These are phyloP conservation scores for Drosophila grimshawi DNA, from an alignment of 1,140 invertebrate species.

Conservation along the genomic window DNA sequence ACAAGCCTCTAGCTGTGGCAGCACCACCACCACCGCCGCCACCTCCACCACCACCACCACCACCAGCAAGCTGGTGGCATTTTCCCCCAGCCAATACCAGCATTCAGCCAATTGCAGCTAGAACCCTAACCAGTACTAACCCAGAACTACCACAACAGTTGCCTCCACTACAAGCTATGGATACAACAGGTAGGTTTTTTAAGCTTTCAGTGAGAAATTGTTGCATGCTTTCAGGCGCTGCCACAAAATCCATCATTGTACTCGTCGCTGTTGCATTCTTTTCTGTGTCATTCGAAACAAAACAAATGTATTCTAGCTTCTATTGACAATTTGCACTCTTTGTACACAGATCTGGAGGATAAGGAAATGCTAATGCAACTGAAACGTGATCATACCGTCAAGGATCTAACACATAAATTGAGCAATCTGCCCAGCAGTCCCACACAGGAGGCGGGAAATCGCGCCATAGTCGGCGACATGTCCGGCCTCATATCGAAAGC, in stretches of 20 bases:
- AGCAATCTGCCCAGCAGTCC: slow-evolving; percentile 88
- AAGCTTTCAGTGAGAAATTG: slow-evolving; percentile 18
- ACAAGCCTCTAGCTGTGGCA: slow-evolving; percentile 41
- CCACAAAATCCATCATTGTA: background rate
- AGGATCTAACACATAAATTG: slow-evolving; percentile 94
- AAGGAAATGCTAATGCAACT: slow-evolving; percentile 84
- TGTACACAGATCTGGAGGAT: slow-evolving; percentile 69
- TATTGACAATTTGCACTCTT: background rate
- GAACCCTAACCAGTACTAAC: slow-evolving; percentile 66
- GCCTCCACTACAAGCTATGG: slow-evolving; percentile 16
- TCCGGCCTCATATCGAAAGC: slow-evolving; percentile 96
- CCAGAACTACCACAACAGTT: slow-evolving; percentile 17
- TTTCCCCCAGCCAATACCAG: slow-evolving; percentile 43
- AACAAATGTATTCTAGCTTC: background rate
- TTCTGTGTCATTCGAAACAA: slow-evolving; percentile 5
- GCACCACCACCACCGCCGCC: slow-evolving; percentile 53
- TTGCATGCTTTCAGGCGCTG: slow-evolving; percentile 62
- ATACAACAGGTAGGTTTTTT: slow-evolving; percentile 42
- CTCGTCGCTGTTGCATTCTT: slow-evolving; percentile 31
- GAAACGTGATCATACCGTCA: slow-evolving; percentile 92
- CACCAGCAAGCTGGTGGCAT: slow-evolving; percentile 74
- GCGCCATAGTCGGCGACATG: slow-evolving; percentile 90
- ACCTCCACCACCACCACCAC: slow-evolving; percentile 67
- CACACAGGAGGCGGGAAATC: slow-evolving; percentile 84
- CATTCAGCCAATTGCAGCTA: slow-evolving; percentile 35